Conservation (phyloP, 2,797 vertebrate genomes). For the Megalops cyprinoides region DNA sequence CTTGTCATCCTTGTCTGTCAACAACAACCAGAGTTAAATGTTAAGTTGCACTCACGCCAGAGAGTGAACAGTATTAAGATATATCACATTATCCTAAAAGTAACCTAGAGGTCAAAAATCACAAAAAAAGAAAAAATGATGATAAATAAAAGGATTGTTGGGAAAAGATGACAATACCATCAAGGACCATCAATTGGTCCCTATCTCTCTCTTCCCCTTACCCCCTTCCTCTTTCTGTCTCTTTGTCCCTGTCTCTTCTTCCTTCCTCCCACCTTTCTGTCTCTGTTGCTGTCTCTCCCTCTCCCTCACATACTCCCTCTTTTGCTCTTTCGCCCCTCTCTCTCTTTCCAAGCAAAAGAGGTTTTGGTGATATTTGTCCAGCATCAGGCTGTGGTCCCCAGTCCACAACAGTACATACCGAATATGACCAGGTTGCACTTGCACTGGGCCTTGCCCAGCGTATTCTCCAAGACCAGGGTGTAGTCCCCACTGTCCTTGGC, state of each 20-base stretch:
- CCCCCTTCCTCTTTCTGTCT: too few relatives aligned
- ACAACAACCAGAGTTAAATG: conserved; percentile 23
- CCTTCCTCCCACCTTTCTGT: conserved; percentile 25
- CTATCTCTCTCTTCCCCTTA: too few relatives aligned
- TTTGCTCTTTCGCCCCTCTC: too few relatives aligned
- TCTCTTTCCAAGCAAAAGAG: too few relatives aligned
- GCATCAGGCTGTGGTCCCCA: too few relatives aligned
- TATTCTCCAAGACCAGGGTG: conserved; percentile 64
- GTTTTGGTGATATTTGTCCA: too few relatives aligned
- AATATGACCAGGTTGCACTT: conserved; percentile 63
- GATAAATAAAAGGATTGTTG: too few relatives aligned
- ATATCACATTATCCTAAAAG: too few relatives aligned
- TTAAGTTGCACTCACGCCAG: conserved; percentile 4
- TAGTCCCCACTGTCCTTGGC: conserved; percentile 59
- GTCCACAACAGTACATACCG: conserved; percentile 39
- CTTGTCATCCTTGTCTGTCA: conserved; percentile 70
- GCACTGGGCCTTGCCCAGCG: conserved; percentile 62
- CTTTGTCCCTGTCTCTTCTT: conserved; percentile 41
- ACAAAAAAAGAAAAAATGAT: too few relatives aligned
- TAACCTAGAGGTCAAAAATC: too few relatives aligned
- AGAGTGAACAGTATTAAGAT: background rate
- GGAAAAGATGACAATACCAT: too few relatives aligned
- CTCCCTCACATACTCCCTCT: background rate
- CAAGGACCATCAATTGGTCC: too few relatives aligned
- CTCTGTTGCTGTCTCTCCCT: background rate